Conservation (phyloP, 2,797 vertebrate genomes). For the Propithecus deckenii region DNA sequence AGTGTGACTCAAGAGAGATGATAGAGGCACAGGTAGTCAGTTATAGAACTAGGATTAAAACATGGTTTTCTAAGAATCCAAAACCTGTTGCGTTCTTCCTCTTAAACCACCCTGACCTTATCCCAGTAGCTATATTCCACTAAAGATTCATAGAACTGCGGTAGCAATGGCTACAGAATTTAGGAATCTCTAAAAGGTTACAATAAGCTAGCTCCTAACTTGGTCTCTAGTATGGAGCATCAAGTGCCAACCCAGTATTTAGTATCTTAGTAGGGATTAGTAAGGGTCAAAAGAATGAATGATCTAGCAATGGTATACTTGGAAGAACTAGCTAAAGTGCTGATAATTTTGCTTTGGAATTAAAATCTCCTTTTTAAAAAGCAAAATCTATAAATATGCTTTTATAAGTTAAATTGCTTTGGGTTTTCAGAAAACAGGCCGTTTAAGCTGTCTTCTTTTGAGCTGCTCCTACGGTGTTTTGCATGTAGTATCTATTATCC, state of each 20-base stretch:
- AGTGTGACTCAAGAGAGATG: too few species aligned
- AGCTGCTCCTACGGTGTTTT: not conserved
- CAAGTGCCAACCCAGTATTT: not conserved
- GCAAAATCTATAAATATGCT: not conserved
- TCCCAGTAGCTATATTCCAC: not conserved
- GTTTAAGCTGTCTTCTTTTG: not conserved
- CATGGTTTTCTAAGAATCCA: not conserved
- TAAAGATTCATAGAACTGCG: not conserved
- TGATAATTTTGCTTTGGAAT: constrained; percentile 9
- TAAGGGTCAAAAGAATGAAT: not conserved
- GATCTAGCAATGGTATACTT: not conserved
- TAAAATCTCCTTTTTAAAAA: constrained; percentile 7
- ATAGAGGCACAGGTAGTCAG: not conserved
- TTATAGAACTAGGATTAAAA: not conserved
- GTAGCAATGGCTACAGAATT: not conserved
- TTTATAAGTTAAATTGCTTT: constrained; percentile 15
- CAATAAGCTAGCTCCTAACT: not conserved
- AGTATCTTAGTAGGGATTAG: not conserved
- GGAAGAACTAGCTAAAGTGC: not conserved
- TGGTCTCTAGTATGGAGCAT: not conserved
- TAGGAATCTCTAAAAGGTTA: not conserved
- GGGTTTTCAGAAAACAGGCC: not conserved
- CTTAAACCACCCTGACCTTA: not conserved
- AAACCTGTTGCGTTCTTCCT: not conserved
- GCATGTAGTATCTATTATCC: not conserved